Evolutionary conservation across 2,888 invertebrate species (phyloP), one percentile per base, ranked within the genome.

Genomic region (Tetranychus truncatus): DNA sequence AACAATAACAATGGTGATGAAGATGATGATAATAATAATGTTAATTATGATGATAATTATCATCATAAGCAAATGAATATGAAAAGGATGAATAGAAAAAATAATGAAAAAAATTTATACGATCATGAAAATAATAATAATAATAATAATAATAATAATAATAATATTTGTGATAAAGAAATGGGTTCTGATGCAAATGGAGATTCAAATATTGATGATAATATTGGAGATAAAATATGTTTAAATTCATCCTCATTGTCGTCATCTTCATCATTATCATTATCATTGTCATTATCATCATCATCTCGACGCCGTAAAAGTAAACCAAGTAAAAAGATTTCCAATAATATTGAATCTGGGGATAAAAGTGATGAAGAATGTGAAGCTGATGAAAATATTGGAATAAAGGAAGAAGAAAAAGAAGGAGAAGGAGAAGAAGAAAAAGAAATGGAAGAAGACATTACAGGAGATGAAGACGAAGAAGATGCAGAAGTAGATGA

Each of bases 281-380:
- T 34, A 34, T 34, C 34, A 34, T 34, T 34, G 34, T 34, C 34
- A 34, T 34, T 34, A 34, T 34, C 34, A 65, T 74, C 77, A 20
- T 77, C 77, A n/a, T 76, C 75, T 67, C 46, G 76, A 20, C 72
- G 77, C 45, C 75, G 76, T 21, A 77, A 77, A 75, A 74, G 77
- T 21, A 76, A 75, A 46, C 77, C 77, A 6, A 75, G 72, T 24
- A 77, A 77, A 55, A 76, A 77, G 21, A 76, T 76, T 15, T 15
- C 55, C 34, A 34, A 34, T 55, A 55, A 55, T 55, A 55, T 55
- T 15, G 69, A 69, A 24, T 69, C 69, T 9, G n/a, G 9, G 2
- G 69, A 69, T 9, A 69, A 9, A 69, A 69, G 69, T 69, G 69
- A 24, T 69, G 69, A 69, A 8, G 69, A 69, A 21, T 20, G 20